Evolutionary conservation across 2,797 vertebrate genomes (phyloP), one percentile per base, ranked within the genome.

Genomic region (Cirrhinus mrigala): DNA sequence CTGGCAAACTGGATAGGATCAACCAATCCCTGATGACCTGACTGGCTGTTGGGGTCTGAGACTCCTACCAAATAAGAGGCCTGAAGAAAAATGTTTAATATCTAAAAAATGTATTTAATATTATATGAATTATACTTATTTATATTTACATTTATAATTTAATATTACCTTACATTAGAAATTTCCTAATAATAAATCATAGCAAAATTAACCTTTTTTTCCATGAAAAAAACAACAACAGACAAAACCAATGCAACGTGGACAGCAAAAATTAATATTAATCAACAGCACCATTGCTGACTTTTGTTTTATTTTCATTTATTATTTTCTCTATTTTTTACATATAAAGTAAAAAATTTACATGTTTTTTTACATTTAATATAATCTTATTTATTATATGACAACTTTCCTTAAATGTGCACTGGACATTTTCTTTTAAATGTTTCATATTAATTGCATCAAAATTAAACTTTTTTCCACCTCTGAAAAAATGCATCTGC

Each of bases 1-100:
- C 96, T 94, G 81, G 98, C 97, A 93, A 99, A 99, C 73, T 99
- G 98, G 92, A 99, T 99, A 9, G 98, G 98, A 89, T 99, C 98
- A 80, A 99, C 98, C 1, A 99, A 95, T n/a, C 98, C 98, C 91
- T 99, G 97, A 60, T 99, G 97, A 70, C 98, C 98, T 0, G 98
- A 98, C 88, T 99, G 98, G 90, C 98, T 99, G 90, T 99, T 98
- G 1, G 98, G 98, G 90, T 99, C 98, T 0, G 98, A 99, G 91
- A 99, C 97, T 33, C 98, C 98, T 0, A 99, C 98, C 75, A 99
- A 94, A 93, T 99, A 99, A 10, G 98, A 97, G 1, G 98, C 97
- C 98, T 99, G 78, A 29, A 90, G 68, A 89, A 44, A 0, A 37
- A 33, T 33, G 4, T 33, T 33, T 33, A 3, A 33, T 33, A 33